phyloP scores from a whole-genome alignment of 2,888 invertebrate species.

The Pelosia muscerda region DNA sequence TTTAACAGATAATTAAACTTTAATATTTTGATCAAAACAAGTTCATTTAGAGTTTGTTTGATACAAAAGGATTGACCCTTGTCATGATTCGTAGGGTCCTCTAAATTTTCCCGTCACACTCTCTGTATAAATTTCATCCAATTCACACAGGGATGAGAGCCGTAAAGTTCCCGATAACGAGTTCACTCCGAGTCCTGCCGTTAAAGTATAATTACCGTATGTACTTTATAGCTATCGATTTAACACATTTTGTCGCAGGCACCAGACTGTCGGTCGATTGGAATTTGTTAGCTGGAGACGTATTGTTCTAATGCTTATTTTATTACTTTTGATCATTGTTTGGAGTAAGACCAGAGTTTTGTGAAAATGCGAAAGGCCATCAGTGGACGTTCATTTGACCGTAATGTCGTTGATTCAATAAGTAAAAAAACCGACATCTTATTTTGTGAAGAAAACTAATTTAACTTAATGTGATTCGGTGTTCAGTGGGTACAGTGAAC shows the following conservation, averaged over 20 bases:
- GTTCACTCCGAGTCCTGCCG: slow-evolving; percentile 41
- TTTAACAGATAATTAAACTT: slow-evolving; percentile 52
- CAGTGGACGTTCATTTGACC: neutral
- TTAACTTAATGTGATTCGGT: neutral
- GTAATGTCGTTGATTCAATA: neutral
- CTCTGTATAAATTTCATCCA: slow-evolving; percentile 55
- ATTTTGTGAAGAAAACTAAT: neutral
- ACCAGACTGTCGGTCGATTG: slow-evolving; percentile 14
- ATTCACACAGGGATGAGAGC: slow-evolving; percentile 45
- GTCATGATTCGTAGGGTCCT: slow-evolving; percentile 47
- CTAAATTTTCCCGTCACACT: slow-evolving; percentile 50
- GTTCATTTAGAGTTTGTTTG: slow-evolving; percentile 63
- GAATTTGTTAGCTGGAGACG: slow-evolving; percentile 11
- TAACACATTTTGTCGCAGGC: slow-evolving; percentile 33
- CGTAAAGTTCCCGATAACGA: slow-evolving; percentile 50
- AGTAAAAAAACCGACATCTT: neutral
- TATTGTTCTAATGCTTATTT: slow-evolving; percentile 11
- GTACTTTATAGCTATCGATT: slow-evolving; percentile 51
- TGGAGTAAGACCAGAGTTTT: neutral
- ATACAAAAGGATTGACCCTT: slow-evolving; percentile 59
- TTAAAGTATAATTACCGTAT: slow-evolving; percentile 53
- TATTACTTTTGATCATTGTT: slow-evolving; percentile 5
- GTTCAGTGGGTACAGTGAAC: neutral
- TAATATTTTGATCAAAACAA: slow-evolving; percentile 58
- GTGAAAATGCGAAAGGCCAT: neutral